Base-by-base conservation (phyloP, 2,888 invertebrate species). In the Drosophila barbarae region DNA sequence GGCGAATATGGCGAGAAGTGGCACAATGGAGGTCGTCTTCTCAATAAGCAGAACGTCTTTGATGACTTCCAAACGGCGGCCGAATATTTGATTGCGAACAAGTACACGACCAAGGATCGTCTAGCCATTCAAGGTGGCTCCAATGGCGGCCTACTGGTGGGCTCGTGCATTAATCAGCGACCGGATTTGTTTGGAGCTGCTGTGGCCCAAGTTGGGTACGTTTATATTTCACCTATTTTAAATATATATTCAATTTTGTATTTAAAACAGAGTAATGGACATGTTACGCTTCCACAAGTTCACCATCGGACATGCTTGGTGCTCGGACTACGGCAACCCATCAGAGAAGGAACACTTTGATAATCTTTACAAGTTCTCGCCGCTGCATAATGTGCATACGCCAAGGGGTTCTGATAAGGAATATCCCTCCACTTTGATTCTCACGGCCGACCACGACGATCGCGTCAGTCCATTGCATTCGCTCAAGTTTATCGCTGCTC, bases 391-490 rank as follows among this genome's bases (percentile, higher is more conserved):
- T 89, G 93, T 98, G 10, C 90, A 90, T 67, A 89, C 92, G 13
- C 95, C 96, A 0, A 85, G 89, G 34, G 88, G 47, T 18, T 89
- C 87, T 21, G 88, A 89, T 8, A 88, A 88, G 10, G 93, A 97
- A 90, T 99, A 98, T 92, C 99, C 99, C 7, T 94, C 98, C 18
- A 95, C 95, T 21, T 91, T 99, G 71, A 92, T 99, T 67, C 90
- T 97, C 77, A 98, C 98, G n/a, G 98, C 97, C 21, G 98, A 99
- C 91, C 98, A 99, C 90, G 98, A 99, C 91, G 98, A 99, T 91
- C 93, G 99, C 77, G 99, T 99, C 72, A 98, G 98, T 73, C 99
- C 99, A 51, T 92, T 98, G 74, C 99, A 99, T 91, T 98, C 98
- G 67, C 92, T 98, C 47, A 99, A 99, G 90, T 96, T 95, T 90